A percentile compares a stretch with the other conserved stretches of the same genome.
Evolutionary conservation across 37 sponge, comb jelly and placozoan genomes (phyloP).

Genomic region (Diacarnus erythraeanus): DNA sequence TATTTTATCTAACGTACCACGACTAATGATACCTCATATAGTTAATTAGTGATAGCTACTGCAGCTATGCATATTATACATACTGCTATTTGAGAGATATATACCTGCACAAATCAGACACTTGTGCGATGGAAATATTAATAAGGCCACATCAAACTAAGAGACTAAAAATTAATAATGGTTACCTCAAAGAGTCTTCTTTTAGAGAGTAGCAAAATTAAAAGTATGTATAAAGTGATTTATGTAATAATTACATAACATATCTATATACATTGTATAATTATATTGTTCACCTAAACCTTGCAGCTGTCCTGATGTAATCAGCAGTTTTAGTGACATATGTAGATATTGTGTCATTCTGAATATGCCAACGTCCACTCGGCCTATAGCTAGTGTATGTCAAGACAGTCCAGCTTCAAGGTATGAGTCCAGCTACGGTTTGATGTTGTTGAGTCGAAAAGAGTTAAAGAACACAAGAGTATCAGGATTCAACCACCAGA

Average conservation of each 20-base stretch:
- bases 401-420: neutral
- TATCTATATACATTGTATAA: neutral
- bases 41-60: no score
- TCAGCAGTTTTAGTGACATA: neutral
- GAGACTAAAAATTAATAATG: no score
- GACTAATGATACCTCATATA: no score
- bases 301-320: neutral
- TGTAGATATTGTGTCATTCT: neutral
- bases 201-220: no score
- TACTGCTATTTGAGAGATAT: no score
- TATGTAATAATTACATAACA: neutral
- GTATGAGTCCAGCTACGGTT: constrained; percentile 20
- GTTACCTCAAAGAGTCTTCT: no score
- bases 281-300: no score
- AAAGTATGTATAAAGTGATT: neutral
- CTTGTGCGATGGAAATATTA: no score
- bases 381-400: neutral
- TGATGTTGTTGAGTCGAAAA: constrained; percentile 14
- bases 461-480: constrained; percentile 2
- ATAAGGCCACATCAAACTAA: no score
- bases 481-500: neutral
- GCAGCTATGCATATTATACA: no score
- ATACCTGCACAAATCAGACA: no score
- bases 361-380: neutral
- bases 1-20: no score